Conservation (phyloP, 2,888 invertebrate genomes). For the Lasioglossum calceatum region DNA sequence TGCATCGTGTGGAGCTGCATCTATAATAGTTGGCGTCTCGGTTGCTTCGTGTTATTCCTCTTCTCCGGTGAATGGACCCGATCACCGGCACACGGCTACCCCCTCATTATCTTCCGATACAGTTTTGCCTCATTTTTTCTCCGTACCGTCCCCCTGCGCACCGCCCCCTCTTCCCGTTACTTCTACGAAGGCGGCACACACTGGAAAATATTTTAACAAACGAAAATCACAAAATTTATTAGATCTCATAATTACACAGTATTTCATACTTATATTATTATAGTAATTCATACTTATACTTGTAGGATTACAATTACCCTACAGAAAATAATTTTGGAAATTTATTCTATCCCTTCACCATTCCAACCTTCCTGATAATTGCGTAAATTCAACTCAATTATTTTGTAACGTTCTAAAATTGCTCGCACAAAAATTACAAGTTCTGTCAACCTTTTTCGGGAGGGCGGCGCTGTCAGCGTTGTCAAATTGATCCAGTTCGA, state of each 20-base stretch:
- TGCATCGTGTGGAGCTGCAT: conserved; percentile 51
- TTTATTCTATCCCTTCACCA: too few relatives aligned
- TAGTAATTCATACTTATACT: too few relatives aligned
- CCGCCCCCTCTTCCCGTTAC: conserved; percentile 63
- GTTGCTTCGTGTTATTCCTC: conserved; percentile 59
- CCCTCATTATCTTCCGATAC: conserved; percentile 80
- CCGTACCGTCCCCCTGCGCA: conserved; percentile 43
- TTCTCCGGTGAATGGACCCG: conserved; percentile 69
- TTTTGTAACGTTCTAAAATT: too few relatives aligned
- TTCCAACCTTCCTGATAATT: too few relatives aligned
- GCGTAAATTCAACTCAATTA: too few relatives aligned
- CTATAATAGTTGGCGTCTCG: conserved; percentile 54
- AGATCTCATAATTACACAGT: too few relatives aligned
- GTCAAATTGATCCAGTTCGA: neutral
- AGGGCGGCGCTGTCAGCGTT: neutral
- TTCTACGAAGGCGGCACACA: conserved; percentile 24
- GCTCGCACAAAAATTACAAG: too few relatives aligned
- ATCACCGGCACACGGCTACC: conserved; percentile 72
- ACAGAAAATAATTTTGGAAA: too few relatives aligned
- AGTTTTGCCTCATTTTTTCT: conserved; percentile 77
- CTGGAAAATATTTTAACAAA: neutral
- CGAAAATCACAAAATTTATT: too few relatives aligned
- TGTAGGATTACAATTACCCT: too few relatives aligned
- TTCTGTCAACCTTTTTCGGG: neutral
- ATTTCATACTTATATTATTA: too few relatives aligned